Evolutionary conservation across 2,888 invertebrate species (phyloP).

Genomic region (Orthosia cruda): DNA sequence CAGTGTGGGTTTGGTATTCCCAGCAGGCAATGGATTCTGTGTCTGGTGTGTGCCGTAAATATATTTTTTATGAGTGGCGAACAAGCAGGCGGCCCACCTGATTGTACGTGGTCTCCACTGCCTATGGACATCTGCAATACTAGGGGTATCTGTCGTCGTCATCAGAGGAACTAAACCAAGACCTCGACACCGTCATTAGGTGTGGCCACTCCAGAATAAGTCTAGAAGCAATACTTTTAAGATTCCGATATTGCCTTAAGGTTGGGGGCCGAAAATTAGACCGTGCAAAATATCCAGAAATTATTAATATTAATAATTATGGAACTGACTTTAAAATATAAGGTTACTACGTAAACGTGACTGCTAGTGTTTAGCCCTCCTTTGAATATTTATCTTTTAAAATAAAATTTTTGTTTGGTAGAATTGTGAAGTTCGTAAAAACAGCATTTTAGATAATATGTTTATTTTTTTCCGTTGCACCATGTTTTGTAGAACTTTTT

Average conservation of each 20-base stretch:
- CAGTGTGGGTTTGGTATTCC: background rate
- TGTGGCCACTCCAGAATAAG: background rate
- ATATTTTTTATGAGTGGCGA: too few relatives aligned
- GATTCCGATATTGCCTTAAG: background rate
- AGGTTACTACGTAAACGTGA: background rate
- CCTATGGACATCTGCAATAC: too few relatives aligned
- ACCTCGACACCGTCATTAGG: background rate
- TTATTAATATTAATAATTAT: too few relatives aligned
- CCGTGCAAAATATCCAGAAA: background rate
- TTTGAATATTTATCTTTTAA: conserved; percentile 7
- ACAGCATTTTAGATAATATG: too few relatives aligned
- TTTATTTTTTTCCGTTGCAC: conserved; percentile 8
- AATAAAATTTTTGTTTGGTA: background rate
- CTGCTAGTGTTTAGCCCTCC: background rate
- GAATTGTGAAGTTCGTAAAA: background rate
- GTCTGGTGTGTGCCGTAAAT: background rate
- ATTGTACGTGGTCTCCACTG: too few relatives aligned
- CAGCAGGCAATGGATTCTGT: background rate
- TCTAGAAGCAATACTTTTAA: background rate
- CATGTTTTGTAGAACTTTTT: conserved; percentile 22
- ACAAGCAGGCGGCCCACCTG: too few relatives aligned
- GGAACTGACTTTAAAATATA: background rate
- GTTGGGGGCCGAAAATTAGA: background rate
- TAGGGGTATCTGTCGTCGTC: too few relatives aligned
- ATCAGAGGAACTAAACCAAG: background rate